Evolutionary conservation across 2,888 invertebrate genomes (phyloP).

Genomic region (Aporophyla nigra): DNA sequence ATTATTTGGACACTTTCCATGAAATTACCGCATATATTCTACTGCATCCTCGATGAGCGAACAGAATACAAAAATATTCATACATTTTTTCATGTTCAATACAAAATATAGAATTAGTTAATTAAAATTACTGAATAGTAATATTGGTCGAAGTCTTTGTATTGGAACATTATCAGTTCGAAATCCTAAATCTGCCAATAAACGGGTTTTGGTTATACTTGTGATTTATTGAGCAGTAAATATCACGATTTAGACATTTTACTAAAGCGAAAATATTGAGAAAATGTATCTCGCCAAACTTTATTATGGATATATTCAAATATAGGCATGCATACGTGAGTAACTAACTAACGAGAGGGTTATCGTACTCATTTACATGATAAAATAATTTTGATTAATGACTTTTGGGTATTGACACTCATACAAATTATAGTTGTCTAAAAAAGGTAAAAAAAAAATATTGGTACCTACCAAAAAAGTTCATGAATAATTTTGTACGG

Average conservation of each 20-base stretch:
- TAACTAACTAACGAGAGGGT: constrained; percentile 51
- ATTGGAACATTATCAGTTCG: constrained; percentile 47
- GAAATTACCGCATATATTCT: neutral
- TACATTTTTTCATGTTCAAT: neutral
- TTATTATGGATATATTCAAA: constrained; percentile 51
- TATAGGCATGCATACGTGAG: constrained; percentile 46
- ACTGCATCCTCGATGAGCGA: neutral
- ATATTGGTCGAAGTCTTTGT: constrained; percentile 28
- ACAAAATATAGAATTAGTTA: neutral
- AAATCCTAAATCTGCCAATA: constrained; percentile 52
- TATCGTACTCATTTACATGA: constrained; percentile 52
- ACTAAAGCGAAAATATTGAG: constrained; percentile 54
- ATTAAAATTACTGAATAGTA: constrained; percentile 34
- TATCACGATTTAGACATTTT: constrained; percentile 59
- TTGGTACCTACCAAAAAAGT: neutral
- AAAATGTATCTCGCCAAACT: constrained; percentile 38
- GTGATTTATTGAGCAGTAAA: constrained; percentile 66
- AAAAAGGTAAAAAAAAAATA: constrained; percentile 3
- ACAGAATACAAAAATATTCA: neutral
- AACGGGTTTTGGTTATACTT: constrained; percentile 54
- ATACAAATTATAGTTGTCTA: constrained; percentile 34
- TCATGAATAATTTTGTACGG: neutral
- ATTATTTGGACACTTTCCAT: neutral
- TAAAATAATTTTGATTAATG: constrained; percentile 54
- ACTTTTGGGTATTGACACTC: constrained; percentile 41